A percentile compares a stretch with the other conserved stretches of the same genome.
Evolutionary conservation across 2,113 vertebrate genomes (phyloP).

Genomic region (Esox niger): DNA sequence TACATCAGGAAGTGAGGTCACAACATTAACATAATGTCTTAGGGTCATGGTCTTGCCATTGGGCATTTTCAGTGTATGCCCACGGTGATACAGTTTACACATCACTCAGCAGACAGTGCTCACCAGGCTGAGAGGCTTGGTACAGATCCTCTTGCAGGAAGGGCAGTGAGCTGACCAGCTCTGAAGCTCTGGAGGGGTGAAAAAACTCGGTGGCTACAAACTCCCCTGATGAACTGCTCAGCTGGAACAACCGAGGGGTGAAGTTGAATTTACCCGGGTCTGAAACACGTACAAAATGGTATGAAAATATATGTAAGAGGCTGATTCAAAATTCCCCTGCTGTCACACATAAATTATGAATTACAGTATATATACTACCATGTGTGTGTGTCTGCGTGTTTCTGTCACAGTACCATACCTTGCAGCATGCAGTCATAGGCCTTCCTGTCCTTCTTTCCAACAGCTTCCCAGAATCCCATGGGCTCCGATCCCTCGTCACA

Average conservation of each 20-base stretch:
- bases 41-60: no score
- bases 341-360: no score
- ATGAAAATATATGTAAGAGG: no score
- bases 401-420: constrained; percentile 66
- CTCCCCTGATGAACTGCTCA: constrained; percentile 92
- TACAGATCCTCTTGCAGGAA: constrained; percentile 97
- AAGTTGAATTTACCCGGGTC: constrained; percentile 99
- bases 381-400: not conserved
- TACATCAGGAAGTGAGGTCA: no score
- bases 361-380: not conserved
- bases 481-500: constrained; percentile 90
- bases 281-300: constrained; percentile 44
- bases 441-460: constrained; percentile 90
- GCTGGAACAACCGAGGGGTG: constrained; percentile 92
- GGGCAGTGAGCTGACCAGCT: constrained; percentile 88
- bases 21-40: no score
- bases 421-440: constrained; percentile 96
- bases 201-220: constrained; percentile 86
- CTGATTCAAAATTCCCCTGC: no score
- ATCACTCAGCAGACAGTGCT: no score
- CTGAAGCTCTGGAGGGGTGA: constrained; percentile 81
- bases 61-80: no score
- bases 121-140: constrained; percentile 88
- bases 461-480: constrained; percentile 87
- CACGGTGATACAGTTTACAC: no score